Base-by-base conservation (phyloP, 2,888 invertebrate genomes). In the Helleia helle region DNA sequence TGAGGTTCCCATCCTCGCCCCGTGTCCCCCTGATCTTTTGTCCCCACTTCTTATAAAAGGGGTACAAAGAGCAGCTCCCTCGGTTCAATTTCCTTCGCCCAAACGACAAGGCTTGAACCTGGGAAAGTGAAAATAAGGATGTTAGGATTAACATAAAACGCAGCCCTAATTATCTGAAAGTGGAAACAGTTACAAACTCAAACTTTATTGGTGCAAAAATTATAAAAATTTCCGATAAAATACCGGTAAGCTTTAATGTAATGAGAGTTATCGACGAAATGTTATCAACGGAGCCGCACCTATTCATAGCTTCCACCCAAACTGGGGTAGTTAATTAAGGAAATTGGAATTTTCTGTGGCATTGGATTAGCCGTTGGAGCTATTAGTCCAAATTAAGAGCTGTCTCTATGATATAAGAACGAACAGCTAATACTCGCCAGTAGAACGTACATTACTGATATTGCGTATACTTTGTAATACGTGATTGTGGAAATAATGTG, bases 361-460 rank as follows among this genome's bases (percentile, higher is more conserved):
- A 71, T 71, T 75, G 77, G 75, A 77, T 79, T 76, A 75, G 65
- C 71, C 63, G 65, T 65, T 65, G 62, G 69, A 74, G 77, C 83
- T 83, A 84, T 83, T 84, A 84, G 77, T 81, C 76, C 73, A 76
- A 80, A 84, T 84, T 83, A 84, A 73, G 73, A 77, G 67, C 71
- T 72, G 73, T 46, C 50, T 49, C 44, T 43, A 39, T 48, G 28
- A 44, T 45, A 43, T 29, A 43, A 40, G 48, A 48, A 34, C 46
- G 37, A 40, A 42, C 39, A 13, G 41, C 12, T 25, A 38, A 31
- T 31, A 7, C 15, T 14, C 11, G 31, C 17, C 25, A 15, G 7
- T 22, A 14, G 7, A 13, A 17, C 15, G 25, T 22, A 8, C 12
- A 12, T 11, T 22, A 25, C n/a, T 36, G 3, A 36, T 24, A 22